These are phyloP conservation scores for Allobates femoralis DNA, from an alignment of 2,797 vertebrate genomes.

Conservation along the genomic window DNA sequence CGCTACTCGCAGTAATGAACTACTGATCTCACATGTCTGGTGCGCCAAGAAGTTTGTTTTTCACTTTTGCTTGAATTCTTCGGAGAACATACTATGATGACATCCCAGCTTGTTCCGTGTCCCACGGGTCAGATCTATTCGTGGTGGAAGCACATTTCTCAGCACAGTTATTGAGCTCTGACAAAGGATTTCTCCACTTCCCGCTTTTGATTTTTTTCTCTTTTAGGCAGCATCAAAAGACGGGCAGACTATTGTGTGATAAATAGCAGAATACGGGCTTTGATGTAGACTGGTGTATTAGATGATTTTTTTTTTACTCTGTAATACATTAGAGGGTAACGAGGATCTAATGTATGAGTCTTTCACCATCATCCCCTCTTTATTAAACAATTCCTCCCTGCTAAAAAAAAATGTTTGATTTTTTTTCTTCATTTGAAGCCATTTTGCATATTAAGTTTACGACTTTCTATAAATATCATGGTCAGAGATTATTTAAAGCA, in stretches of 20 bases:
- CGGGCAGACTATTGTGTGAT: conserved; percentile 23
- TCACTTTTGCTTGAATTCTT: conserved; percentile 25
- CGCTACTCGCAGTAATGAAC: background rate
- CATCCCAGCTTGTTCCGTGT: conserved; percentile 32
- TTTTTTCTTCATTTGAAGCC: background rate
- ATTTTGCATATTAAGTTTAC: background rate
- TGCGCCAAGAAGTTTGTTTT: conserved; percentile 20
- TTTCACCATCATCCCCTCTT: background rate
- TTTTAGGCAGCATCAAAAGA: conserved; percentile 48
- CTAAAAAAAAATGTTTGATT: background rate
- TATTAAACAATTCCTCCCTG: background rate
- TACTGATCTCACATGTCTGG: background rate
- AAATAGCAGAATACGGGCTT: conserved; percentile 10
- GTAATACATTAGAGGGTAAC: conserved; percentile 23
- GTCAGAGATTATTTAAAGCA: background rate
- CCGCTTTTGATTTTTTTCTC: conserved; percentile 18
- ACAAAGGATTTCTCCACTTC: conserved; percentile 28
- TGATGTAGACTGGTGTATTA: background rate
- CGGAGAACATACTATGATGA: conserved; percentile 14
- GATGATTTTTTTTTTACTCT: conserved; percentile 12
- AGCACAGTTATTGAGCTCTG: conserved; percentile 37
- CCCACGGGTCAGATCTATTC: conserved; percentile 47
- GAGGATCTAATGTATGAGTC: conserved; percentile 14
- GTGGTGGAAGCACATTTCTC: conserved; percentile 35
- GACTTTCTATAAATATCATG: background rate